A percentile compares a stretch with the other conserved stretches of the same genome.
These are phyloP conservation scores for Diadromus collaris DNA, from an alignment of 2,888 invertebrate species.

Conservation along the genomic window DNA sequence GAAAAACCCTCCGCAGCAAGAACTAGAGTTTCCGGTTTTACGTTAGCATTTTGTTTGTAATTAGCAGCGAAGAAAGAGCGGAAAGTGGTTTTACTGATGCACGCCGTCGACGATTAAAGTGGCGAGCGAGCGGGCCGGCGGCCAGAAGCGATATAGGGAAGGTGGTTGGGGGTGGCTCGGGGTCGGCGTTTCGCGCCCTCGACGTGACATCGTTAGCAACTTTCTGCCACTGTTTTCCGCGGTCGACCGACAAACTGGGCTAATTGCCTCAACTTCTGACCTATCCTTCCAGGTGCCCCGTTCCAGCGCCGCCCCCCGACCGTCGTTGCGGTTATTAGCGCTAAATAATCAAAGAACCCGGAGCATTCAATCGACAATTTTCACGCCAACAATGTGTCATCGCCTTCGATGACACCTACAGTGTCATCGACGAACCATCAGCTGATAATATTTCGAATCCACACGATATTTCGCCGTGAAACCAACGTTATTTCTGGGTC, in stretches of 20 bases:
- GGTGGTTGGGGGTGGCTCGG: constrained; percentile 1
- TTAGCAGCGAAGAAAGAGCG: constrained; percentile 57
- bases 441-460: not conserved
- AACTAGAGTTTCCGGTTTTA: constrained; percentile 23
- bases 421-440: not conserved
- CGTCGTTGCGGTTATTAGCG: constrained; percentile 20
- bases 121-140: constrained; percentile 60
- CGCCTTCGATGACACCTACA: not conserved
- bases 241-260: constrained; percentile 73
- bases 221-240: constrained; percentile 75
- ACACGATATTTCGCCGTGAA: not conserved
- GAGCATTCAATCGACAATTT: not conserved
- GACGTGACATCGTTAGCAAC: constrained; percentile 75
- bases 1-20: constrained; percentile 42
- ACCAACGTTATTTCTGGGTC: not conserved
- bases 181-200: constrained; percentile 51
- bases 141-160: constrained; percentile 41
- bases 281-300: constrained; percentile 62
- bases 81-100: constrained; percentile 62
- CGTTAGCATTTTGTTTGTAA: constrained; percentile 68
- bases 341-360: constrained; percentile 20
- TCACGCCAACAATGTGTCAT: not conserved
- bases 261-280: constrained; percentile 76
- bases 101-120: constrained; percentile 69
- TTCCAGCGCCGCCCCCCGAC: constrained; percentile 18